Percentiles rank a stretch among this genome's conserved stretches.
These are phyloP conservation scores for Onychostoma macrolepis DNA, from an alignment of 2,113 vertebrate genomes.

Conservation along the genomic window DNA sequence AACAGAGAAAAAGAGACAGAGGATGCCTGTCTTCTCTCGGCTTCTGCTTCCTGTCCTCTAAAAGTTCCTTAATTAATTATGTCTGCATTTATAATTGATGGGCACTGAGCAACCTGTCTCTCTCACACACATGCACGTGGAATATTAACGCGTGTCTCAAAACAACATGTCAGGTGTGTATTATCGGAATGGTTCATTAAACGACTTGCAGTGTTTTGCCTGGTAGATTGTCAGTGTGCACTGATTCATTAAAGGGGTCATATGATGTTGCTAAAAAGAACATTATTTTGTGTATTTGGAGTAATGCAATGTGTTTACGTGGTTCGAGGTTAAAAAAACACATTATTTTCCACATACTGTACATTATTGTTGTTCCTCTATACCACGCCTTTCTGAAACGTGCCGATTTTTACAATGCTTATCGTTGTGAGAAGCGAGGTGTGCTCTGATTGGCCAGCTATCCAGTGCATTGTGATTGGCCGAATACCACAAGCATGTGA, in stretches of 20 bases:
- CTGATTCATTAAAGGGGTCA: constrained; percentile 46
- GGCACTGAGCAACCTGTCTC: not conserved
- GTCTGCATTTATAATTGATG: constrained; percentile 25
- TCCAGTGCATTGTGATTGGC: too few species aligned
- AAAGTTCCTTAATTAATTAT: constrained; percentile 34
- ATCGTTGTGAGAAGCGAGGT: too few species aligned
- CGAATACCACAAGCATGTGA: too few species aligned
- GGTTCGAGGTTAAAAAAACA: too few species aligned
- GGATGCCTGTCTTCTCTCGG: not conserved
- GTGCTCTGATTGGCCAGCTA: too few species aligned
- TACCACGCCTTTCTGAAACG: too few species aligned
- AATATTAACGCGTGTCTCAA: constrained; percentile 23
- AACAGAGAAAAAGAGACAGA: not conserved
- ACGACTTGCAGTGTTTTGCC: not conserved
- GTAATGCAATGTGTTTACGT: too few species aligned
- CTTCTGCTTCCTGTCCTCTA: not conserved
- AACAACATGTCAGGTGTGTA: constrained; percentile 28
- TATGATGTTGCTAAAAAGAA: too few species aligned
- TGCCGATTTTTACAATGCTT: too few species aligned
- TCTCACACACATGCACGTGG: constrained; percentile 18
- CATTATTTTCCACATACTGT: too few species aligned
- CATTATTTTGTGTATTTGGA: constrained; percentile 26
- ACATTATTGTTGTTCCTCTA: too few species aligned
- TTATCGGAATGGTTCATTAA: constrained; percentile 53
- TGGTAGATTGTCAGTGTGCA: constrained; percentile 52